Evolutionary conservation across 2,888 invertebrate species (phyloP).

Genomic region (Ochlodes sylvanus): DNA sequence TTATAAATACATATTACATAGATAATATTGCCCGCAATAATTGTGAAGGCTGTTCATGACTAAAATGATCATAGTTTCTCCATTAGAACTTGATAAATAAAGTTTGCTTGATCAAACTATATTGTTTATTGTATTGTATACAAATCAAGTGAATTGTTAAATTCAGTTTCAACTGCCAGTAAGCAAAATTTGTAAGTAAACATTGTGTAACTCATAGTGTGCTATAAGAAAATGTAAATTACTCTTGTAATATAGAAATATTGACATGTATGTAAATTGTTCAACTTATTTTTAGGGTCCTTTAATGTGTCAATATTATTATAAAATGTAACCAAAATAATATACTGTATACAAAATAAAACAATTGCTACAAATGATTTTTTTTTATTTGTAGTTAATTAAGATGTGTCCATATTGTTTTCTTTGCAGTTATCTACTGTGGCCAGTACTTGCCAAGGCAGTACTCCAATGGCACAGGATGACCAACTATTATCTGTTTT

Average conservation of each 20-base stretch:
- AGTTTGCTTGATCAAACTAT: neutral
- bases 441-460: slow-evolving; percentile 71
- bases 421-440: neutral
- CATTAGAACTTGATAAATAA: neutral
- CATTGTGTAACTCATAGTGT: slow-evolving; percentile 12
- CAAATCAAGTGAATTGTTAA: neutral
- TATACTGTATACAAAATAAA: slow-evolving; percentile 79
- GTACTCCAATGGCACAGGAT: slow-evolving; percentile 76
- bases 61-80: neutral
- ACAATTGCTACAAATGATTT: slow-evolving; percentile 72
- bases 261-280: slow-evolving; percentile 81
- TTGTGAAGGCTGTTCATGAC: neutral
- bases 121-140: neutral
- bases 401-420: slow-evolving; percentile 35
- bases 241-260: slow-evolving; percentile 74
- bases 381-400: slow-evolving; percentile 49
- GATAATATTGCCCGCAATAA: neutral
- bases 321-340: slow-evolving; percentile 81
- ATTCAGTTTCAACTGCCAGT: neutral
- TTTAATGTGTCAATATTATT: slow-evolving; percentile 77
- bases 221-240: slow-evolving; percentile 43
- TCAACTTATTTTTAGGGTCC: slow-evolving; percentile 78
- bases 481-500: slow-evolving; percentile 68
- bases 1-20: neutral
- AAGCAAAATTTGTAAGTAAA: slow-evolving; percentile 4